A percentile compares a stretch with the other conserved stretches of the same genome.
phyloP scores from a whole-genome alignment of 2,797 vertebrate genomes.

The Rallus crepitans region DNA sequence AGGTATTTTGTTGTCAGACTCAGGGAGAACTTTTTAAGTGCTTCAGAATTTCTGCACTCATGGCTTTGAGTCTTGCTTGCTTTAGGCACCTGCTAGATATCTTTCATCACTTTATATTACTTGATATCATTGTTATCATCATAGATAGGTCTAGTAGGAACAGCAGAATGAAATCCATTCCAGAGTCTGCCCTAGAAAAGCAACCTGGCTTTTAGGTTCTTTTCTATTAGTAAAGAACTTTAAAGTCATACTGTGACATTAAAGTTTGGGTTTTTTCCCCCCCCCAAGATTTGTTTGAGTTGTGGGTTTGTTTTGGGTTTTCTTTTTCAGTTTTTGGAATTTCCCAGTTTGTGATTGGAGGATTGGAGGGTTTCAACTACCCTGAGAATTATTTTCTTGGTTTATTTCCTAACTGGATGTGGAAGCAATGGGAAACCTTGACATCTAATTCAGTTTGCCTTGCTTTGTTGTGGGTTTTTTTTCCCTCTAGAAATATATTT shows the following conservation, averaged over 20 bases:
- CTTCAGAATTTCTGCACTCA: not conserved
- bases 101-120: slow-evolving; percentile 1
- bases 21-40: not conserved
- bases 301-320: too few species aligned
- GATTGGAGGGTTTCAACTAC: not conserved
- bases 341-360: not conserved
- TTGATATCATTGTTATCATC: not conserved
- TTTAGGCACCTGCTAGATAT: not conserved
- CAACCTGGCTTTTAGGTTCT: not conserved
- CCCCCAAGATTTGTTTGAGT: not conserved
- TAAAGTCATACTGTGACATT: not conserved
- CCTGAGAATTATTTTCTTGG: not conserved
- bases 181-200: not conserved
- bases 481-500: not conserved
- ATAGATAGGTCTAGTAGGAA: not conserved
- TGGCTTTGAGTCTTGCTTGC: not conserved
- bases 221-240: not conserved
- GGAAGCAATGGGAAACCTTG: not conserved
- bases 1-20: not conserved
- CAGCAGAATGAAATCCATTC: not conserved
- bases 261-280: not conserved
- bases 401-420: not conserved
- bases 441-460: not conserved
- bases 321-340: not conserved
- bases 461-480: not conserved